Conservation (phyloP, 1,140 invertebrate genomes). For the Papilio polytes region DNA sequence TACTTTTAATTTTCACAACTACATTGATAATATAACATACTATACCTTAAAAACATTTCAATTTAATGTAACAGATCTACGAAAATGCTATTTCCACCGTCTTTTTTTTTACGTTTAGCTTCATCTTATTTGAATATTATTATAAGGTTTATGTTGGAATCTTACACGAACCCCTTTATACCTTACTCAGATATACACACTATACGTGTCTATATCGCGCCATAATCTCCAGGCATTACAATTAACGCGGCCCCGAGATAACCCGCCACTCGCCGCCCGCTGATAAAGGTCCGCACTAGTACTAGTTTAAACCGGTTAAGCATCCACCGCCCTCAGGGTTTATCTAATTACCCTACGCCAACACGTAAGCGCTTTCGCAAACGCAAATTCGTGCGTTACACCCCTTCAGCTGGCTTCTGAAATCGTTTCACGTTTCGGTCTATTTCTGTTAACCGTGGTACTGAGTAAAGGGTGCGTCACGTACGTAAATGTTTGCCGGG, state of each 20-base stretch:
- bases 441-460: constrained; percentile 57
- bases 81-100: too few relatives aligned
- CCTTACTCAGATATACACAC: constrained; percentile 54
- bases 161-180: constrained; percentile 36
- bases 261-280: constrained; percentile 80
- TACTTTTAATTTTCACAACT: background rate
- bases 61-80: too few relatives aligned
- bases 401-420: constrained; percentile 51
- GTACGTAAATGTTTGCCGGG: constrained; percentile 74
- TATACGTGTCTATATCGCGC: constrained; percentile 63
- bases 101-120: too few relatives aligned
- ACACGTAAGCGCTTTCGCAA: constrained; percentile 58
- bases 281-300: constrained; percentile 71
- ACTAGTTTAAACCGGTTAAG: constrained; percentile 81
- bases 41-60: background rate
- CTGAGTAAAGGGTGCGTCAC: constrained; percentile 63
- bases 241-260: constrained; percentile 81
- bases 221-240: constrained; percentile 80
- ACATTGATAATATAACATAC: background rate
- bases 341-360: constrained; percentile 79
- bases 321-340: constrained; percentile 74
- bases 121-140: too few relatives aligned
- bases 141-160: too few relatives aligned
- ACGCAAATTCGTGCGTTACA: constrained; percentile 58
- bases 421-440: constrained; percentile 64